Conservation (phyloP, 2,888 invertebrate genomes). For the Conistra vaccinii region DNA sequence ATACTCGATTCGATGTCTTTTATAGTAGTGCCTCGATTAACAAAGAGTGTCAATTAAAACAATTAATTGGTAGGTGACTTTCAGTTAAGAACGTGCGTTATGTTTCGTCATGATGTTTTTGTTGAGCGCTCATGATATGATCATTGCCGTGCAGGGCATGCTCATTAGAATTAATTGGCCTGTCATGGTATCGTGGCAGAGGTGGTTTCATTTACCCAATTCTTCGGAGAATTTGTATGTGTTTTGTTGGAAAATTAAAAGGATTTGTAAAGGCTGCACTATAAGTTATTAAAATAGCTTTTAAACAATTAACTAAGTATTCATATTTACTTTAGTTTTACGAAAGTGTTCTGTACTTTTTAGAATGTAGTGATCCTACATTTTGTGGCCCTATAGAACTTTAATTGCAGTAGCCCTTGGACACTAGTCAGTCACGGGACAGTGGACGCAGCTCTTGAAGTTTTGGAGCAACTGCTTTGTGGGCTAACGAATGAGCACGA, state of each 20-base stretch:
- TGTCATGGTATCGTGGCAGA: not conserved
- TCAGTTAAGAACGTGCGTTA: constrained; percentile 37
- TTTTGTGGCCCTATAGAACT: not conserved
- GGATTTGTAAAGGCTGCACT: not conserved
- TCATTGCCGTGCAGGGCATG: constrained; percentile 20
- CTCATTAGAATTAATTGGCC: constrained; percentile 36
- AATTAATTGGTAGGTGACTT: constrained; percentile 31
- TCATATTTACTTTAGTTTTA: not conserved
- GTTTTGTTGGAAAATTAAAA: constrained; percentile 16
- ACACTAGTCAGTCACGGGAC: not conserved
- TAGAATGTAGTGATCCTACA: not conserved
- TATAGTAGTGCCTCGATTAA: constrained; percentile 25
- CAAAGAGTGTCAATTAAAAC: too few species aligned
- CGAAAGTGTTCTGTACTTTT: not conserved
- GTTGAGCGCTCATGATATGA: constrained; percentile 13
- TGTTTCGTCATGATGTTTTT: constrained; percentile 29
- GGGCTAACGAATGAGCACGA: not conserved
- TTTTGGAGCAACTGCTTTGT: not conserved
- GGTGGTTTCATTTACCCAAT: constrained; percentile 4
- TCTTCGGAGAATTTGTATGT: constrained; percentile 1
- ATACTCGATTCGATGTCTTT: constrained; percentile 21
- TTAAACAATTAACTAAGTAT: not conserved
- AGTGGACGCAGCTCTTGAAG: not conserved
- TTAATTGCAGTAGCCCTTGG: not conserved
- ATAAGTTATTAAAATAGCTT: not conserved